Evolutionary conservation across 1,140 invertebrate species (phyloP).

Genomic region (Zaprionus camerounensis): DNA sequence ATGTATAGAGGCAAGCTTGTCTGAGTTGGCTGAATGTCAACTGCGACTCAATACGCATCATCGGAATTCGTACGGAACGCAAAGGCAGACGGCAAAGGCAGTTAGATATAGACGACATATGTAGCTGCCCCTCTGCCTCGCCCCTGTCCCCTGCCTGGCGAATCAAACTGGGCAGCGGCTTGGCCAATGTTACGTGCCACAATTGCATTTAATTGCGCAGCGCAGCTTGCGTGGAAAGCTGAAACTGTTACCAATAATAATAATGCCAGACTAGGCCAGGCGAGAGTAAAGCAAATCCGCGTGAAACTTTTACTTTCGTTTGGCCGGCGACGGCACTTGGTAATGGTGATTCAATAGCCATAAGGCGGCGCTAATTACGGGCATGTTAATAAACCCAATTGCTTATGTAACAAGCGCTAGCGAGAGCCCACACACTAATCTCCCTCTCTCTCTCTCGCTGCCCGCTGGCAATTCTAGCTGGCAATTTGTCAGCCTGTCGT

Average conservation of each 20-base stretch:
- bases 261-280: slow-evolving; percentile 21
- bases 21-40: slow-evolving; percentile 70
- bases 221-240: slow-evolving; percentile 58
- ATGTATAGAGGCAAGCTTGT: slow-evolving; percentile 11
- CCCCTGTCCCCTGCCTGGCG: not conserved
- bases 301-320: slow-evolving; percentile 70
- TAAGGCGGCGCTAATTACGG: slow-evolving; percentile 53
- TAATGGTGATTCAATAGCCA: slow-evolving; percentile 30
- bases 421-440: slow-evolving; percentile 19
- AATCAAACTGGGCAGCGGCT: slow-evolving; percentile 36
- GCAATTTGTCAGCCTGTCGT: slow-evolving; percentile 66
- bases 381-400: slow-evolving; percentile 63
- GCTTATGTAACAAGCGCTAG: slow-evolving; percentile 60
- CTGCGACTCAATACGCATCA: slow-evolving; percentile 64
- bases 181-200: slow-evolving; percentile 71
- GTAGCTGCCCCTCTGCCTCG: too few species aligned
- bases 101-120: not conserved
- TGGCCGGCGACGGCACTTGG: slow-evolving; percentile 24
- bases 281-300: not conserved
- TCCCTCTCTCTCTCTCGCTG: slow-evolving; percentile 11
- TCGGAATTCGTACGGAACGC: slow-evolving; percentile 11
- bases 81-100: not conserved
- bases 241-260: slow-evolving; percentile 48
- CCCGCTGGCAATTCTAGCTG: slow-evolving; percentile 28
- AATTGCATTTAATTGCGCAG: slow-evolving; percentile 66